These are phyloP conservation scores for Rhinichthys klamathensis DNA, from an alignment of 2,113 vertebrate species.

Conservation along the genomic window DNA sequence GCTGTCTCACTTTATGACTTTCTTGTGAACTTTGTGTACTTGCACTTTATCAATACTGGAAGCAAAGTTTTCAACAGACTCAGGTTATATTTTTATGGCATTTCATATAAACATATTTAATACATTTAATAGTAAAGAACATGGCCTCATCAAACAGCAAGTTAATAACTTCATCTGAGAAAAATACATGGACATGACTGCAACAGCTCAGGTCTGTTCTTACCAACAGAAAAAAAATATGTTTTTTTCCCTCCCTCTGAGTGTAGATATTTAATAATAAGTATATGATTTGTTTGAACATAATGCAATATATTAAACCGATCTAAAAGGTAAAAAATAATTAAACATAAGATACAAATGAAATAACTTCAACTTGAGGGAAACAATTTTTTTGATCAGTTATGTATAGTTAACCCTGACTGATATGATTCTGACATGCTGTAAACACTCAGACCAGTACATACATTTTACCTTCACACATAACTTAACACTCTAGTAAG, in stretches of 20 bases:
- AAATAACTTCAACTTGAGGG: neutral
- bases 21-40: conserved; percentile 63
- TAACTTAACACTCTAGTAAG: neutral
- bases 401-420: conserved; percentile 11
- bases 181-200: neutral
- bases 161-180: neutral
- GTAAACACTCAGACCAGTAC: conserved; percentile 12
- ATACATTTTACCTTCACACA: conserved; percentile 32
- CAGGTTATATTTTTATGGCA: neutral
- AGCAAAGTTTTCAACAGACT: neutral
- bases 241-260: neutral
- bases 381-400: neutral
- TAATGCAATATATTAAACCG: neutral
- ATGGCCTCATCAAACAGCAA: neutral
- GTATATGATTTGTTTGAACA: neutral
- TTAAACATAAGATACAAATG: neutral
- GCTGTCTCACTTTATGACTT: conserved; percentile 75
- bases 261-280: neutral
- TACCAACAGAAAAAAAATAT: neutral
- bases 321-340: neutral
- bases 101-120: neutral
- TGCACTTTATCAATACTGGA: neutral
- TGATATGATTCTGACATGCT: neutral
- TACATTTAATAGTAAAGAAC: neutral
- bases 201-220: neutral